Base-by-base conservation (phyloP, 2,888 invertebrate genomes). In the Ferrisia virgata region DNA sequence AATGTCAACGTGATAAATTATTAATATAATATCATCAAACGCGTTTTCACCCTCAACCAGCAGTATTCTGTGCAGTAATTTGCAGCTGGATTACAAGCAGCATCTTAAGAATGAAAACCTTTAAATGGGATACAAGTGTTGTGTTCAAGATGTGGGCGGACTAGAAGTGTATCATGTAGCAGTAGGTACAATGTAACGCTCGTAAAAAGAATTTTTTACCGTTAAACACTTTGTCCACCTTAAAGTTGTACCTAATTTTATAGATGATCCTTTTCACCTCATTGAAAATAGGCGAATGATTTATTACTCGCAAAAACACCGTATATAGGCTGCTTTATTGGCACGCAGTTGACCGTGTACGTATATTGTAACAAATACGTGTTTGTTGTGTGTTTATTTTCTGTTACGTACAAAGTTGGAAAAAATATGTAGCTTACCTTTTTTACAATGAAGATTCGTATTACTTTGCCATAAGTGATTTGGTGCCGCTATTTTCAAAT, bases 181-280 rank as follows among this genome's bases (percentile, higher is more conserved):
- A n/a, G n/a, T n/a, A n/a, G n/a, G n/a, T n/a, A 36, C 72, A 76
- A 76, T 76, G 72, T 36, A 76, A 76, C 31, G 72, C 33, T 76
- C 36, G 36, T 76, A 76, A 76, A 76, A 36, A 36, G 36, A 36
- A 53, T 76, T 76, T 76, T 76, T 76, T 76, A 76, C 36, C 36
- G 36, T 36, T 36, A 76, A 76, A 36, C 33, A 76, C 36, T 76
- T 76, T 76, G 36, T 76, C 72, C 72, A 76, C 72, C 72, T 76
- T 76, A 76, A 76, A 76, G 72, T 76, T 18, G 72, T 76, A n/a
- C n/a, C n/a, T n/a, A 76, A 76, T 76, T 76, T 76, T 36, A 76
- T 76, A 76, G 72, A 18, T 36, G 33, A 36, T 76, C 36, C 72
- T 36, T 76, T 76, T 76, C 33, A 76, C 31, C 36, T 36, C 36